Conservation (phyloP, 2,888 invertebrate species). For the Alcis repandata region DNA sequence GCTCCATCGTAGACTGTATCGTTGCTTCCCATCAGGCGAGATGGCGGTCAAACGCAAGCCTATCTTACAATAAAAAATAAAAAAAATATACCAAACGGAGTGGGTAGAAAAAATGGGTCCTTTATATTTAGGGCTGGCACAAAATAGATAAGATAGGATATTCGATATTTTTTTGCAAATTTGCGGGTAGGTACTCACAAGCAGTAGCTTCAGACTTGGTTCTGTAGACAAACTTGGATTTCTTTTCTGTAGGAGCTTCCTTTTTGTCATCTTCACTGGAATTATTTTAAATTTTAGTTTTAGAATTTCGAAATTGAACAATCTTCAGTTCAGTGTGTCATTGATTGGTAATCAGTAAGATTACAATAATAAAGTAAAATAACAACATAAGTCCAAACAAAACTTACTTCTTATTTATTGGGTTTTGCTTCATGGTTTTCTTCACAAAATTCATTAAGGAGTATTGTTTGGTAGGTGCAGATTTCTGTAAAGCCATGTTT, state of each 20-base stretch:
- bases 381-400: too few relatives aligned
- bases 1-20: too few relatives aligned
- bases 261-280: conserved; percentile 53
- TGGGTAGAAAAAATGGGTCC: too few relatives aligned
- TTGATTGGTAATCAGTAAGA: too few relatives aligned
- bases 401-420: conserved; percentile 54
- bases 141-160: too few relatives aligned
- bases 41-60: too few relatives aligned
- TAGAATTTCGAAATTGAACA: neutral
- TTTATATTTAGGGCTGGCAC: neutral
- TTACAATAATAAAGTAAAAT: too few relatives aligned
- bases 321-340: too few relatives aligned
- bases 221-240: conserved; percentile 73
- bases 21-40: too few relatives aligned
- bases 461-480: conserved; percentile 56
- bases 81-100: too few relatives aligned
- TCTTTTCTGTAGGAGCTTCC: conserved; percentile 61
- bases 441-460: conserved; percentile 67
- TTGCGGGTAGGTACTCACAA: conserved; percentile 61
- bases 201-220: conserved; percentile 59
- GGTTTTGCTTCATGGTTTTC: conserved; percentile 54
- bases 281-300: neutral
- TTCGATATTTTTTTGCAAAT: too few relatives aligned
- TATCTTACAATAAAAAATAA: too few relatives aligned
- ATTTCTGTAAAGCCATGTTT: conserved; percentile 57